Conservation (phyloP, 2,797 vertebrate species). For the Danio aesculapii region DNA sequence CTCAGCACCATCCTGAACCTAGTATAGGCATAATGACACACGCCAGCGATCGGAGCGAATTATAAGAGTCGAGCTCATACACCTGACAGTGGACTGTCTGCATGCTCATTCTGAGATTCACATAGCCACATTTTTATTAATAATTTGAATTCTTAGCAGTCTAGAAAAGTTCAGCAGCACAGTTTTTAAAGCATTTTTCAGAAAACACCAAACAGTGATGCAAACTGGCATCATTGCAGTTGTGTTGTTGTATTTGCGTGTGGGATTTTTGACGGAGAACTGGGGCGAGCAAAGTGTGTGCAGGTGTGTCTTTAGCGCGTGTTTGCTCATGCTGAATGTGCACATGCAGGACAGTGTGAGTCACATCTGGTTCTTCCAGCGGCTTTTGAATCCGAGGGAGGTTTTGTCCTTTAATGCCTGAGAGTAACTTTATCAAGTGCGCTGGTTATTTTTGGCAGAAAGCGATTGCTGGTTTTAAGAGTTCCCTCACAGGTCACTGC, state of each 20-base stretch:
- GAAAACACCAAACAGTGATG: not conserved
- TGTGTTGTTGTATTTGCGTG: not conserved
- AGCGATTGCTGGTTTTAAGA: conserved; percentile 66
- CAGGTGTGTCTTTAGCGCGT: conserved; percentile 27
- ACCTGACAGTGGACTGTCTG: not conserved
- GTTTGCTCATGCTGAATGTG: conserved; percentile 33
- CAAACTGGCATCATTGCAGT: not conserved
- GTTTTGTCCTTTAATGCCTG: conserved; percentile 58
- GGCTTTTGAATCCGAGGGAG: conserved; percentile 26
- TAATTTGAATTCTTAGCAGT: not conserved
- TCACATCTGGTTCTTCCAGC: conserved; percentile 54
- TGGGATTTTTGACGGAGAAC: not conserved
- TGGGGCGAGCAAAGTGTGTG: conserved; percentile 14
- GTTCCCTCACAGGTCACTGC: conserved; percentile 56
- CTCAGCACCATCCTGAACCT: conserved; percentile 19
- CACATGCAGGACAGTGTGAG: conserved; percentile 29
- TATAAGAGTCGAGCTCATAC: not conserved
- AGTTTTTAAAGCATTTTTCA: not conserved
- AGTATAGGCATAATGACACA: not conserved
- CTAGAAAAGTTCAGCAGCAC: not conserved
- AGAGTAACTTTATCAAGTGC: conserved; percentile 62
- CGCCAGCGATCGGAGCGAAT: not conserved
- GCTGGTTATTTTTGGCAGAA: conserved; percentile 69
- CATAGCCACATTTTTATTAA: not conserved
- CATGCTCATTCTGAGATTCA: not conserved